Percentiles rank a stretch among this genome's conserved stretches.
These are phyloP conservation scores for Myotis daubentonii DNA, from an alignment of 2,797 vertebrate genomes.

Conservation along the genomic window DNA sequence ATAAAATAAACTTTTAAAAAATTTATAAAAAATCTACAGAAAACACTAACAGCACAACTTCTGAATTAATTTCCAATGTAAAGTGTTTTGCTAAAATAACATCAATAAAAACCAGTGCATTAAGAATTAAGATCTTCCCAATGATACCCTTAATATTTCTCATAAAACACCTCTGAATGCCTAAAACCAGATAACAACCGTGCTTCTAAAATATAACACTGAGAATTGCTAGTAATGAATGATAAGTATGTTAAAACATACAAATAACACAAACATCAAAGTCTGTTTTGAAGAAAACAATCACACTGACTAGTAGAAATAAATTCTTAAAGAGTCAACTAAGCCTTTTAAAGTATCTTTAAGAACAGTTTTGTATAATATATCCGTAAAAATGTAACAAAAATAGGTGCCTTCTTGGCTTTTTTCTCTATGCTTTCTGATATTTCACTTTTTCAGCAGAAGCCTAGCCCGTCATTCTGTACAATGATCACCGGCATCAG, in stretches of 20 bases:
- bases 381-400: slow-evolving; percentile 1
- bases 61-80: slow-evolving; percentile 42
- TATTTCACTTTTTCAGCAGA: neutral
- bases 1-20: neutral
- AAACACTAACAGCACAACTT: slow-evolving; percentile 34
- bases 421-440: neutral
- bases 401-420: neutral
- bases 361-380: slow-evolving; percentile 1
- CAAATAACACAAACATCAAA: slow-evolving; percentile 1
- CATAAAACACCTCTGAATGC: neutral
- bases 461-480: neutral
- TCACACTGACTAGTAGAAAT: slow-evolving; percentile 4
- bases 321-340: slow-evolving; percentile 36
- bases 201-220: slow-evolving; percentile 12
- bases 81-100: slow-evolving; percentile 3
- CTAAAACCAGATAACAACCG: neutral
- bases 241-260: slow-evolving; percentile 9
- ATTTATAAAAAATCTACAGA: slow-evolving; percentile 21
- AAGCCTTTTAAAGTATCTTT: neutral
- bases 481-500: slow-evolving; percentile 3
- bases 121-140: slow-evolving; percentile 20
- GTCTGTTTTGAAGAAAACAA: slow-evolving; percentile 30
- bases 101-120: neutral
- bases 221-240: neutral
- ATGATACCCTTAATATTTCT: neutral